phyloP scores from a whole-genome alignment of 23 tunicate genomes.

The Trididemnum clinides region DNA sequence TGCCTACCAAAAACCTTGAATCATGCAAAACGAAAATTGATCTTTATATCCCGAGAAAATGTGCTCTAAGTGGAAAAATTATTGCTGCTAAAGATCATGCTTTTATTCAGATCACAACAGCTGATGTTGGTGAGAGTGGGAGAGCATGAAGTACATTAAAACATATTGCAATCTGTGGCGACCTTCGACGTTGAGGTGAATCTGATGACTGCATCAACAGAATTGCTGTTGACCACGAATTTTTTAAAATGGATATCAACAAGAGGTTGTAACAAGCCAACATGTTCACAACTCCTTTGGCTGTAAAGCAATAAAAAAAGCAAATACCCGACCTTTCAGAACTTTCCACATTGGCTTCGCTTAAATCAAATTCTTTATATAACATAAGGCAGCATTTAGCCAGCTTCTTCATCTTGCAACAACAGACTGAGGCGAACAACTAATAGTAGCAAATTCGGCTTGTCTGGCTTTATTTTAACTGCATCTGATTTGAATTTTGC shows the following conservation, averaged over 20 bases:
- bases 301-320: no score
- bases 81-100: conserved; percentile 95
- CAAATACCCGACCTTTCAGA: no score
- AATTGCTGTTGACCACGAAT: conserved; percentile 33
- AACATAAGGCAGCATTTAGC: no score
- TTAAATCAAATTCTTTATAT: no score
- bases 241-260: conserved; percentile 44
- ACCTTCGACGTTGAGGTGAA: conserved; percentile 85
- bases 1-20: not conserved
- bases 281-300: no score
- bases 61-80: conserved; percentile 73
- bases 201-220: conserved; percentile 91
- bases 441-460: no score
- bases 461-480: no score
- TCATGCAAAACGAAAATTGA: conserved; percentile 94
- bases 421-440: no score
- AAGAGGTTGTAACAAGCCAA: no score
- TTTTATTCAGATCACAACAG: conserved; percentile 65
- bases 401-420: no score
- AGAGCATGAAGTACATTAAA: conserved; percentile 73
- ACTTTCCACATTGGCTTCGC: no score
- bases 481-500: no score
- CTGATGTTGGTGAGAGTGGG: conserved; percentile 89
- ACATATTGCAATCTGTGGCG: conserved; percentile 76
- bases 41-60: conserved; percentile 92